Conservation (phyloP, 1,140 invertebrate species). For the Matsumurasca onukii region DNA sequence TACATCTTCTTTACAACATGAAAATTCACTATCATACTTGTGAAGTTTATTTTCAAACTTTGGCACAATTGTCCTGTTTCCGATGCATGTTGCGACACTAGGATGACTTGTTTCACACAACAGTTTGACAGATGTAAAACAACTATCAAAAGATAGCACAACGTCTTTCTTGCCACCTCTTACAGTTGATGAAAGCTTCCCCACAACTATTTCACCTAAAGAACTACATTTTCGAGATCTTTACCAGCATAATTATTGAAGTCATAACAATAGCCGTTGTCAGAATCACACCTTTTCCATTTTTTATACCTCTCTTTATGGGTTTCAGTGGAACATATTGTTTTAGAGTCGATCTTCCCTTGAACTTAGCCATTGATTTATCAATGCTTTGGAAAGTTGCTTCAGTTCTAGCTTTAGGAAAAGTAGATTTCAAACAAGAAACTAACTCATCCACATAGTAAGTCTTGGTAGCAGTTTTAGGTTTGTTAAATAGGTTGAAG, state of each 20-base stretch:
- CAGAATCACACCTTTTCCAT: constrained; percentile 43
- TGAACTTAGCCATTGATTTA: constrained; percentile 42
- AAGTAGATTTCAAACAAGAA: constrained; percentile 37
- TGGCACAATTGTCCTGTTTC: constrained; percentile 31
- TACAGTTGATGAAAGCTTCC: constrained; percentile 34
- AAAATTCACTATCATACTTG: constrained; percentile 32
- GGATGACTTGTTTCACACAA: constrained; percentile 5
- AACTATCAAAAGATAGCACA: constrained; percentile 25
- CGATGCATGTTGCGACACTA: constrained; percentile 23
- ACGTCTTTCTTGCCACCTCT: constrained; percentile 19
- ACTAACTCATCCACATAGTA: constrained; percentile 41
- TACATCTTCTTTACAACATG: constrained; percentile 26
- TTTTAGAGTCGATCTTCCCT: constrained; percentile 41
- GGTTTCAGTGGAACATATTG: constrained; percentile 46
- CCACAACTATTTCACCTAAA: constrained; percentile 41
- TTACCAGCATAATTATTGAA: constrained; percentile 42
- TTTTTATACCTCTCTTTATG: constrained; percentile 46
- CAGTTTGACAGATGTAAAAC: constrained; percentile 26
- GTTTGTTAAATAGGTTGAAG: constrained; percentile 40
- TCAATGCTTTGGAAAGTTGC: constrained; percentile 36
- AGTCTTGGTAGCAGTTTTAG: constrained; percentile 33
- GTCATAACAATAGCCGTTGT: constrained; percentile 42
- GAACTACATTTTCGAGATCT: constrained; percentile 33
- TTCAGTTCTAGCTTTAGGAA: constrained; percentile 33
- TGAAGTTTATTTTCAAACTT: constrained; percentile 36